Base-by-base conservation (phyloP, 1,140 invertebrate genomes). In the Drosophila lowei region DNA sequence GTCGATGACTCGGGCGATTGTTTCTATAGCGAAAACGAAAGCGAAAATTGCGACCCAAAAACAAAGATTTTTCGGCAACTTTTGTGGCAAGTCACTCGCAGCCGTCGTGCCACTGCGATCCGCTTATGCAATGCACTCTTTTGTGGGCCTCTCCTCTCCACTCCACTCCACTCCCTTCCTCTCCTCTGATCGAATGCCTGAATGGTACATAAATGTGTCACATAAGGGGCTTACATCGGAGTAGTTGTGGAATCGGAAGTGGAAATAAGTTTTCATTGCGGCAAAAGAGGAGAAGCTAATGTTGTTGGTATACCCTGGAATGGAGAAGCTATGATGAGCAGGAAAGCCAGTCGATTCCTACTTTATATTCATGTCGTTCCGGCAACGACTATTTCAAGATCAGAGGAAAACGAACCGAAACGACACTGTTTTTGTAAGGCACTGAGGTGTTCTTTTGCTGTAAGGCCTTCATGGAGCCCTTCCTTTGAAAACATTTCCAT, bases 241-340 rank as follows among this genome's bases (percentile, higher is more conserved):
- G 50, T 50, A 63, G 57, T 48, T 57, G 71, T 59, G 56, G 21
- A 80, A 81, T 88, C 81, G 83, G 83, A 84, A 84, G 83, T 77
- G 63, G 18, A 80, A 86, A 81, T 86, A 73, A 78, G 86, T 86
- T 80, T 80, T 58, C 73, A 66, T 66, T 74, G 48, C 49, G 58
- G 48, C 34, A 3, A 13, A 38, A 38, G 34, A 38, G 11, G 11
- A 13, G 34, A 38, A 13, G 34, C 34, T 13, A 38, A 38, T 38
- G 34, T 11, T 13, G 34, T 4, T 13, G 34, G 3, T 13, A 38
- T 13, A 38, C 34, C 34, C 34, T 38, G 11, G 11, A 5, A 5
- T 0, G 5, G 34, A 4, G 34, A 13, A 11, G 34, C 3, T 13
- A 38, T 38, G 34, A 38, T 38, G 34, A 4, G 34, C 30, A 8